Percentiles rank a stretch among this genome's conserved stretches.
Evolutionary conservation across 2,113 vertebrate genomes (phyloP).

Genomic region (Pogonocichla stellata): DNA sequence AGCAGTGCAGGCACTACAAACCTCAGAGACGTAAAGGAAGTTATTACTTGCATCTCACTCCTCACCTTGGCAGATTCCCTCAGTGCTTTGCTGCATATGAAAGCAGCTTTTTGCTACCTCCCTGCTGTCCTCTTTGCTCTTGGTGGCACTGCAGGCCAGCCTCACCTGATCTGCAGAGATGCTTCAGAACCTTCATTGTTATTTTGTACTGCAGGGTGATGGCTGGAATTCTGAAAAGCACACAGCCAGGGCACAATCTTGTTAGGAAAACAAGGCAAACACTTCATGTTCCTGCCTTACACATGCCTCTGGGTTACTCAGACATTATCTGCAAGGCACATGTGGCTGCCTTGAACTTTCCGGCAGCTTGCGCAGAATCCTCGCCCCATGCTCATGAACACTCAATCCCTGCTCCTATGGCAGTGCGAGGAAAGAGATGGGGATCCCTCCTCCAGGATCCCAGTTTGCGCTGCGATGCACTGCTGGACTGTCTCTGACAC

Average conservation of each 20-base stretch:
- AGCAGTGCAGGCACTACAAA: not conserved
- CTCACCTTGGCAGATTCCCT: not conserved
- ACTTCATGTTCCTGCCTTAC: not conserved
- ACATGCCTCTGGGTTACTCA: not conserved
- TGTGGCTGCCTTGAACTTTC: not conserved
- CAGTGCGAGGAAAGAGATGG: not conserved
- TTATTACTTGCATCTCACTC: not conserved
- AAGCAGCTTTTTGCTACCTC: not conserved
- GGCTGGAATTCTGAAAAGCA: not conserved
- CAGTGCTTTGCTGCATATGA: not conserved
- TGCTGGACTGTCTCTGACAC: not conserved
- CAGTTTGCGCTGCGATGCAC: accelerated
- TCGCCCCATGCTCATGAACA: accelerated
- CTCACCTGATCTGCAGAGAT: not conserved
- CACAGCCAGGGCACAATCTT: not conserved
- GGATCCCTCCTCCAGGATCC: not conserved
- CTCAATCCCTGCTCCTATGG: accelerated
- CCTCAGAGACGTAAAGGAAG: not conserved
- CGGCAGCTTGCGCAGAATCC: not conserved
- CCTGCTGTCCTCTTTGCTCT: not conserved
- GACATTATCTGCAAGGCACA: not conserved
- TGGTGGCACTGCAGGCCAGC: not conserved
- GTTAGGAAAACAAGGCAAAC: not conserved
- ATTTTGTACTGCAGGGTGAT: not conserved
- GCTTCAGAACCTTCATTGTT: not conserved